Base-by-base conservation (phyloP, 2,888 invertebrate genomes). In the Theretra japonica region DNA sequence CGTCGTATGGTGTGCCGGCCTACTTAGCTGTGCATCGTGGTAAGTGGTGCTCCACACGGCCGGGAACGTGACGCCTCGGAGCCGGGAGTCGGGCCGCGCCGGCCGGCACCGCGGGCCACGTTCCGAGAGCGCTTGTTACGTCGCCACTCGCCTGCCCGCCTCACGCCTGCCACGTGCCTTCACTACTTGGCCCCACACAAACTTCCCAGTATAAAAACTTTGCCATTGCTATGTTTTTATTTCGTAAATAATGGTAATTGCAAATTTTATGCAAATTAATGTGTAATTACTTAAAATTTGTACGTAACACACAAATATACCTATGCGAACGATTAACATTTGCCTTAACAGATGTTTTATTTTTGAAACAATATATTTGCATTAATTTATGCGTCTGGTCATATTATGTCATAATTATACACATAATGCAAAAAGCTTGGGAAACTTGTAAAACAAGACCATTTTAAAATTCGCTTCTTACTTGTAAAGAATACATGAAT, bases 361-460 rank as follows among this genome's bases (percentile, higher is more conserved):
- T 59, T 59, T 30, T 59, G 5, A 21, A 48, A 53, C 50, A n/a
- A 5, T 53, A 65, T 62, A 21, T 30, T 62, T 62, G 59, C 59
- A 30, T 62, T 65, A 48, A 65, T 65, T 65, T 48, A 65, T 65
- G 23, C 23, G 48, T 65, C 65, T 23, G 65, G 48, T 65, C 17
- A 65, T 17, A 65, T 23, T 21, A 33, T 62, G 21, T 48, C 23
- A 17, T 48, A 48, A 21, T 23, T 33, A 41, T 41, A 33, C 41
- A 21, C n/a, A 21, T 48, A 65, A 41, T 11, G 23, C 23, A 48
- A 65, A 62, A 6, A 23, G 7, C 0, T 6, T 7, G 15, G 23
- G 41, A 17, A 6, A 5, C 30, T 2, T 8, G 21, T 30, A 5
- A 30, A 28, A 28, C 17, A 57, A 23, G 11, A 11, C 11, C 41